Conservation (phyloP, 2,888 invertebrate species). For the Belgica antarctica region DNA sequence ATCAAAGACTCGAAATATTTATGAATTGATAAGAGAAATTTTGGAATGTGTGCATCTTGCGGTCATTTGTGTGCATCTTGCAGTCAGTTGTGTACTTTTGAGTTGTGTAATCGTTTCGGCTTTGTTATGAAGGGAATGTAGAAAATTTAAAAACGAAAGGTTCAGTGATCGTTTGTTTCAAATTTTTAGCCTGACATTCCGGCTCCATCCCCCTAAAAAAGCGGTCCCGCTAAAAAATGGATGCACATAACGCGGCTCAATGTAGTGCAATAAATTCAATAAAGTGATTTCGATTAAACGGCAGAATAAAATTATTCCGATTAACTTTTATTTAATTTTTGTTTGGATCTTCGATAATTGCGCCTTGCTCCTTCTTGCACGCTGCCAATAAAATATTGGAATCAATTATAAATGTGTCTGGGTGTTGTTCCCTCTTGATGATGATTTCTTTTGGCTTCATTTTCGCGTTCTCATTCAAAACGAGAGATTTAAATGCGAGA, state of each 20-base stretch:
- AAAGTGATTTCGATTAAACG: slow-evolving; percentile 5
- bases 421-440: not conserved
- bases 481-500: not conserved
- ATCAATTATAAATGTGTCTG: not conserved
- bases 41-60: not conserved
- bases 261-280: not conserved
- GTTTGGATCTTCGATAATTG: slow-evolving; percentile 12
- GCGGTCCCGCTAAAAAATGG: slow-evolving; percentile 16
- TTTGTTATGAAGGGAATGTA: not conserved
- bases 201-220: not conserved
- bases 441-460: not conserved
- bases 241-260: not conserved
- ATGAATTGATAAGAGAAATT: not conserved
- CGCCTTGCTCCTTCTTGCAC: not conserved
- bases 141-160: too few species aligned
- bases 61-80: too few species aligned
- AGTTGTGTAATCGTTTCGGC: too few species aligned
- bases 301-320: not conserved
- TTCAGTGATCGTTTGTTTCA: too few species aligned
- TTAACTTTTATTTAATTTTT: slow-evolving; percentile 24
- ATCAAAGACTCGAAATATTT: not conserved
- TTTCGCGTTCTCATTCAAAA: too few species aligned
- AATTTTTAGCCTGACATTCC: too few species aligned
- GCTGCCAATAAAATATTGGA: slow-evolving; percentile 6
- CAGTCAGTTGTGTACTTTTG: too few species aligned